phyloP scores from a whole-genome alignment of 2,888 invertebrate species.

The Drosophila rubida region DNA sequence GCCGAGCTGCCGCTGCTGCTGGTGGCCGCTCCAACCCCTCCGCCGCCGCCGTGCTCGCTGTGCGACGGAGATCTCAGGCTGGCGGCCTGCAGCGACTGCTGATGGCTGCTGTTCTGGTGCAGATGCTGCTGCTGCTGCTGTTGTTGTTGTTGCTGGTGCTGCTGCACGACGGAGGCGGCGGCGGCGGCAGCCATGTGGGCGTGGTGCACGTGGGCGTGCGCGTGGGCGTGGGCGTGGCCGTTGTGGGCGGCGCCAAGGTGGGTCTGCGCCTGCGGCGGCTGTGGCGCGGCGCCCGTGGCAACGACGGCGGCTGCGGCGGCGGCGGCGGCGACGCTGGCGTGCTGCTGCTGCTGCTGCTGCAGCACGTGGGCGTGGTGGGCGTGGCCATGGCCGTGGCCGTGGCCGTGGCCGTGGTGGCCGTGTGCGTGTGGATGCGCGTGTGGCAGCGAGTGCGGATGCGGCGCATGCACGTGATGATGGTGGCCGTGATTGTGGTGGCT shows the following conservation, averaged over 20 bases:
- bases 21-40: conserved; percentile 49
- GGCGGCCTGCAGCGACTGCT: conserved; percentile 57
- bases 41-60: conserved; percentile 65
- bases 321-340: conserved; percentile 42
- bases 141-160: conserved; percentile 42
- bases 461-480: conserved; percentile 77
- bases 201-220: conserved; percentile 58
- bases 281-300: conserved; percentile 30
- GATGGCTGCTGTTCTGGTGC: conserved; percentile 65
- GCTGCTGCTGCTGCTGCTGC: conserved; percentile 56
- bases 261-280: conserved; percentile 37
- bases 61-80: conserved; percentile 75
- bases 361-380: conserved; percentile 60
- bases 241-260: conserved; percentile 45
- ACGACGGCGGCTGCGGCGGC: conserved; percentile 29
- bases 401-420: conserved; percentile 55
- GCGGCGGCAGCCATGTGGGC: conserved; percentile 73
- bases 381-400: conserved; percentile 42
- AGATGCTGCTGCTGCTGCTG: conserved; percentile 40
- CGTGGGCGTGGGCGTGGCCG: conserved; percentile 40
- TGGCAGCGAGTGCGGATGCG: conserved; percentile 48
- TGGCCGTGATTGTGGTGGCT: conserved; percentile 84
- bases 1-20: conserved; percentile 61
- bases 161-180: conserved; percentile 66
- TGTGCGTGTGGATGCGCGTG: conserved; percentile 41